Evolutionary conservation across 2,888 invertebrate species (phyloP), one percentile per base, ranked within the genome.

Genomic region (Aproaerema taeniolella): DNA sequence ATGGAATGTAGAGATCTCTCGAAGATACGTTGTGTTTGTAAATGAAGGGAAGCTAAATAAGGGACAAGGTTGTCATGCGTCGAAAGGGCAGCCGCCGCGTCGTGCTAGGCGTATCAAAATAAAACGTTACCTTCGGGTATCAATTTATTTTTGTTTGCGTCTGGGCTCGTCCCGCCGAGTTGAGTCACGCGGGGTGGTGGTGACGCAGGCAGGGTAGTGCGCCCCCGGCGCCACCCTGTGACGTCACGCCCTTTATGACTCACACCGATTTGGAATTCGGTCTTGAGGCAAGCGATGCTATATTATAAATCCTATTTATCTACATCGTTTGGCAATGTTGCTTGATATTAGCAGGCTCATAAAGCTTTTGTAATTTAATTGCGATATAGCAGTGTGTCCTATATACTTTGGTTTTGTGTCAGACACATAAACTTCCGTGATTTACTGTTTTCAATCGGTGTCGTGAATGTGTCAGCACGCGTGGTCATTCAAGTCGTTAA

Each of bases 211-310:
- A 51, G 62, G 76, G 73, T 66, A 68, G 24, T 12, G 25, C 37
- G 31, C 39, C 43, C 38, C 36, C 32, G 28, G 36, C 47, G 47
- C 43, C 70, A 68, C 70, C 74, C 72, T 48, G 65, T 77, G 77
- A 78, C 77, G 76, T 76, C 75, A 70, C 53, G 40, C 55, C 43
- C 49, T 49, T 54, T 9, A 29, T 77, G 77, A 77, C 67, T 78
- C 76, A 77, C 61, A 46, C 60, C 55, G 52, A 65, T 67, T 62
- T 68, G 65, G 60, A 64, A 58, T 49, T 50, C 45, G 31, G 33
- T 43, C 41, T 43, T 25, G 33, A 35, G 25, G 15, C 20, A 31
- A 36, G 20, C 14, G 9, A 9, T 20, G 5, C 25, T 35, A n/a
- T n/a, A n/a, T n/a, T n/a, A n/a, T n/a, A n/a, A n/a, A n/a, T n/a